Evolutionary conservation across 1,140 invertebrate species (phyloP).

Genomic region (Maconellicoccus hirsutus): DNA sequence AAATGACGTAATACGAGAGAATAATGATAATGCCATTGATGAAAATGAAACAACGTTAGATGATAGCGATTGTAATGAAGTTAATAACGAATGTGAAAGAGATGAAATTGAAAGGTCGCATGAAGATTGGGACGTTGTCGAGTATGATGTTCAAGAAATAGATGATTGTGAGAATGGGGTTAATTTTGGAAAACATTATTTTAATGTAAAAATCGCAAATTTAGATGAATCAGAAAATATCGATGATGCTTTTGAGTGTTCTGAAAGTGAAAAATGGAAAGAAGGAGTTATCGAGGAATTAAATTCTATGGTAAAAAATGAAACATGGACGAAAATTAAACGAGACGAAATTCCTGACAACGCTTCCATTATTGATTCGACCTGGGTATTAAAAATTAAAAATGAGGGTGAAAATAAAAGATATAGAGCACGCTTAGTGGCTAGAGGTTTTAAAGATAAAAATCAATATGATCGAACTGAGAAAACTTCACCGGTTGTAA

Average conservation of each 20-base stretch:
- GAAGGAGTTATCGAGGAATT: conserved; percentile 33
- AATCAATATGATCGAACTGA: conserved; percentile 30
- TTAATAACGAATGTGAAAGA: no score
- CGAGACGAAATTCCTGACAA: neutral
- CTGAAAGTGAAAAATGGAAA: neutral
- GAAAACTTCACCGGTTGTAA: conserved; percentile 10
- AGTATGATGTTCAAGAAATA: no score
- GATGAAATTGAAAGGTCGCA: no score
- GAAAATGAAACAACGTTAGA: no score
- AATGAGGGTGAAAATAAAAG: conserved; percentile 17
- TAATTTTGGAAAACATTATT: no score
- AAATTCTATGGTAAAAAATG: conserved; percentile 32
- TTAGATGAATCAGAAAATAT: neutral
- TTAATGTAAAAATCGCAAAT: no score
- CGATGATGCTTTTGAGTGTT: neutral
- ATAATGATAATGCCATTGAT: no score
- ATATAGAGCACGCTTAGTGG: conserved; percentile 23
- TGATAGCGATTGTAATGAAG: no score
- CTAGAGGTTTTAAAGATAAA: neutral
- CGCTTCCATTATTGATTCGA: conserved; percentile 32
- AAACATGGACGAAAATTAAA: conserved; percentile 32
- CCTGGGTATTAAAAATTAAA: conserved; percentile 36
- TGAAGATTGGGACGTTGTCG: no score
- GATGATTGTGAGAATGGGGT: no score
- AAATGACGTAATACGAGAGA: no score